Evolutionary conservation across 2,113 vertebrate genomes (phyloP), one percentile per base, ranked within the genome.

Genomic region (Halichoeres trimaculatus): DNA sequence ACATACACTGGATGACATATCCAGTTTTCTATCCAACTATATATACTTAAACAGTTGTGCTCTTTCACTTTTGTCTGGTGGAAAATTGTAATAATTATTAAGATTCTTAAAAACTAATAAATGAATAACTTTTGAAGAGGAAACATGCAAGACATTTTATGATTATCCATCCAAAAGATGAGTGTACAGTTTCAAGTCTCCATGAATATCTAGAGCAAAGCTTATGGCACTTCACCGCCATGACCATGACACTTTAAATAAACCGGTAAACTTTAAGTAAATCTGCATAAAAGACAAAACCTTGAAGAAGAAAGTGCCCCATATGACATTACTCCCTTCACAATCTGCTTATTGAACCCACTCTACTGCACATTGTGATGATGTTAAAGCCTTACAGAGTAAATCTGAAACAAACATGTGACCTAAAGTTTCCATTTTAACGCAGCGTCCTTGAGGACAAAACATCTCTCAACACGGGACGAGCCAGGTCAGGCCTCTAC

Each of bases 371-470:
- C 17, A 19, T 14, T 45, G 7, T 19, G 17, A 50, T 10, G 3
- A 35, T 51, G 45, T 36, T 67, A 34, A 26, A 34, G n/a, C 45
- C 24, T 14, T 1, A 47, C 16, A 30, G 48, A 14, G 0, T 62
- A 22, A 12, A 61, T 36, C 45, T 34, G 14, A 84, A 66, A 59
- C 41, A 69, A 73, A 55, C 20, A 62, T 47, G 74, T 76, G 56
- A 71, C 45, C 16, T 36, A 50, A 70, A 67, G 34, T 2, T 79
- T 78, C 76, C 74, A 80, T 85, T 88, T 83, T 63, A 83, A 80
- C 26, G 50, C 30, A 20, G 22, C 52, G 67, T 74, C 76, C 59
- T 60, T 24, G 20, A 10, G 43, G 24, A 60, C 65, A 79, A 68
- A 80, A 74, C 53, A 60, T 80, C 84, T 64, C 50, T 47, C 73